phyloP scores from a whole-genome alignment of 2,888 invertebrate species.

The Omphaloscelis lunosa region DNA sequence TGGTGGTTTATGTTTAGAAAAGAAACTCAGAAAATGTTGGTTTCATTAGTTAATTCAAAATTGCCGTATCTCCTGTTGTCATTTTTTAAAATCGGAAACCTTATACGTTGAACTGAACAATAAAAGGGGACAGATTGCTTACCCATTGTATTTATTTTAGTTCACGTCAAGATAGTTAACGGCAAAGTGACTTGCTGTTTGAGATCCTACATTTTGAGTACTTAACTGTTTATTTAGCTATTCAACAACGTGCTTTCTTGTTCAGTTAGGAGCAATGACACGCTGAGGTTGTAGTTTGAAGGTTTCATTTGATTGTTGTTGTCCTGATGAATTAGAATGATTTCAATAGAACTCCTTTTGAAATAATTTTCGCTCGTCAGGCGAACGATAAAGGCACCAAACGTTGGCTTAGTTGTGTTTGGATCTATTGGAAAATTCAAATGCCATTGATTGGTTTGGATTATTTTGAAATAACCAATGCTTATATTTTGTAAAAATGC shows the following conservation, averaged over 20 bases:
- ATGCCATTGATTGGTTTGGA: not conserved
- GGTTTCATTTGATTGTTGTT: conserved; percentile 9
- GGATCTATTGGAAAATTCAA: not conserved
- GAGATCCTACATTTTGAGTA: conserved; percentile 41
- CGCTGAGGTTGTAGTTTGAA: conserved; percentile 3
- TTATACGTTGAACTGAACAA: conserved; percentile 24
- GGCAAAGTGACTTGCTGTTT: conserved; percentile 20
- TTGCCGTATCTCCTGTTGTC: not conserved
- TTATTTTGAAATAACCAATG: not conserved
- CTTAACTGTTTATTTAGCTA: conserved; percentile 40
- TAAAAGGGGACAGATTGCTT: conserved; percentile 4
- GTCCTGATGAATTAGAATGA: not conserved
- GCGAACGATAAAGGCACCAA: not conserved
- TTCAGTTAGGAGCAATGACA: conserved; percentile 60
- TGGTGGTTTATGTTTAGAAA: not conserved
- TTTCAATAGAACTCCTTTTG: not conserved
- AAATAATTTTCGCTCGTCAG: not conserved
- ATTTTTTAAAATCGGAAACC: conserved; percentile 24
- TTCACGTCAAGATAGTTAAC: conserved; percentile 37
- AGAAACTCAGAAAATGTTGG: not conserved
- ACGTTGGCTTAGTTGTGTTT: too few relatives aligned
- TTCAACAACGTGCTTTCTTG: conserved; percentile 29
- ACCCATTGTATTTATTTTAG: conserved; percentile 38
- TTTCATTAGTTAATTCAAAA: conserved; percentile 5
- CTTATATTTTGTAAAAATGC: conserved; percentile 2